Base-by-base conservation (phyloP, 2,113 vertebrate species). In the Pontoporia blainvillei region DNA sequence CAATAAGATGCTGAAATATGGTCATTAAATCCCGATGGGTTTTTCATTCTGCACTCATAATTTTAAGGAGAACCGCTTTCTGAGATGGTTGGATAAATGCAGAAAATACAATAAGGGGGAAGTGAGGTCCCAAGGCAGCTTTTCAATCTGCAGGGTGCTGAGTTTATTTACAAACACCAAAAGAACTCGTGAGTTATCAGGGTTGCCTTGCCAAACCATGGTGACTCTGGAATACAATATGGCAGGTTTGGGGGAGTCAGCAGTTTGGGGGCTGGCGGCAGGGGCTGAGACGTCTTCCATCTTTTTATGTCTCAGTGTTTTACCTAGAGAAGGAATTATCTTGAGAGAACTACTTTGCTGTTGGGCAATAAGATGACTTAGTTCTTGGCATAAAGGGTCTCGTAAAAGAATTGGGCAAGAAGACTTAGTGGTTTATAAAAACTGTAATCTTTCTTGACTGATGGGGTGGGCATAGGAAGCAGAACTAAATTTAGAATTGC, bases 241-340 rank as follows among this genome's bases (percentile, higher is more conserved):
- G 76, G 36, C 8, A 14, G 83, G 34, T 94, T 91, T 66, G 69
- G 82, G 73, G 73, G 11, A 75, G 66, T 94, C 71, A 95, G 95
- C 9, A 6, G 57, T 75, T 95, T 91, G 86, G 91, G 71, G 97
- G 49, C 20, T 31, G 31, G 49, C 6, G 25, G 8, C 1, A 7
- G 31, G 57, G 8, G 36, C 23, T 86, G 31, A 10, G 9, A 9
- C 9, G 9, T n/a, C 73, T 75, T 78, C 54, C 72, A 3, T 69
- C 52, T 87, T 61, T 59, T 71, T 27, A 87, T 41, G 17, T 76
- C 94, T 83, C 39, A 15, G 49, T 84, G 34, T 89, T 96, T 98
- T 98, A 92, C 97, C 97, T 97, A 95, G 91, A 31, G 49, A 95
- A 64, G 36, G 71, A 90, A 76, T 97, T 97, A 97, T 96, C 95